Base-by-base conservation (phyloP, 2,797 vertebrate genomes). In the Liparis tanakae region DNA sequence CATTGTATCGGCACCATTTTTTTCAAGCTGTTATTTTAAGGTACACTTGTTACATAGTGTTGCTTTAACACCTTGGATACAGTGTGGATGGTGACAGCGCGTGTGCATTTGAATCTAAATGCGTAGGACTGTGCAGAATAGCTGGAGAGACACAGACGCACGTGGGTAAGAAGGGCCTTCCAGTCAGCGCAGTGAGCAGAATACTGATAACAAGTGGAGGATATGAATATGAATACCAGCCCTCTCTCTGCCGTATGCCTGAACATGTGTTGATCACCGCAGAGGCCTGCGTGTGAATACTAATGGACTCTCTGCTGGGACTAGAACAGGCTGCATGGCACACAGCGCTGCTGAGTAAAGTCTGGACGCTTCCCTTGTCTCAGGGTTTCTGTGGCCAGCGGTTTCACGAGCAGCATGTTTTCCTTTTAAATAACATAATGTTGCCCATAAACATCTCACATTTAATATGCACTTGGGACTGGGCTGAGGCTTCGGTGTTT, bases 181-280 rank as follows among this genome's bases (percentile, higher is more conserved):
- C 61, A 79, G 74, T 67, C 22, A 56, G 61, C 66, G 59, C 64
- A 74, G 72, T 54, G 72, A 82, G 70, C 59, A 74, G 87, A 86
- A 86, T 86, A 85, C 82, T 74, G 71, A 88, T 85, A 78, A 62
- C 41, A 54, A 34, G 74, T 62, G 50, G 67, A 67, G 51, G 78
- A 62, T 77, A 80, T 59, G 55, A 57, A 77, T 80, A 67, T 74
- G 68, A 71, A 76, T 70, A 74, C 43, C 37, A 58, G 50, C 67
- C 60, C 61, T 58, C 55, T 70, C 66, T 72, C 70, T 55, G 59
- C 50, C 77, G 55, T 67, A 59, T 67, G 74, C 69, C 54, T 75
- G 72, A 87, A 80, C 81, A 82, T 79, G 78, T 85, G 85, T 81
- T 88, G 82, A 89, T 84, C 64, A 67, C 76, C 78, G 86, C 85